A percentile compares a stretch with the other conserved stretches of the same genome.
Conservation (phyloP, 2,888 invertebrate species). For the Hetaerina titia region DNA sequence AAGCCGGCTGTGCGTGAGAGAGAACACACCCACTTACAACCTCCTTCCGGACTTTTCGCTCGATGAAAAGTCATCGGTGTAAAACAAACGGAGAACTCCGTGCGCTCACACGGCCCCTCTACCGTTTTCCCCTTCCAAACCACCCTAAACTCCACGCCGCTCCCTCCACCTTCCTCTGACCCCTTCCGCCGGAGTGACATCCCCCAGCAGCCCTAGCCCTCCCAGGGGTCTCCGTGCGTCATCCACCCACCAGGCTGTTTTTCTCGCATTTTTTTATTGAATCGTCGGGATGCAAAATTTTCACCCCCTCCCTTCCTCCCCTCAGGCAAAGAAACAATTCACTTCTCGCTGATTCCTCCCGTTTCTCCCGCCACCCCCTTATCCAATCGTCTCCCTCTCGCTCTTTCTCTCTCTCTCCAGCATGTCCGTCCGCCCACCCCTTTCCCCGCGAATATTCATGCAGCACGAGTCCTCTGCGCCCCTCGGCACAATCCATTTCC, state of each 20-base stretch:
- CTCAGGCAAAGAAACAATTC: neutral
- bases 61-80: conserved; percentile 13
- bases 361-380: neutral
- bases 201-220: neutral
- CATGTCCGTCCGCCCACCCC: too few species aligned
- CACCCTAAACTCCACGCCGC: neutral
- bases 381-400: too few species aligned
- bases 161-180: neutral
- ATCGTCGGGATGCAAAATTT: neutral
- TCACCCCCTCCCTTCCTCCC: neutral
- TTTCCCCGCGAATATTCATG: neutral
- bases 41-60: conserved; percentile 14
- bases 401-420: too few species aligned
- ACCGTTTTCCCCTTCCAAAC: neutral
- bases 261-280: neutral
- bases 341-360: neutral
- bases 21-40: neutral
- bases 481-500: neutral
- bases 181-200: neutral
- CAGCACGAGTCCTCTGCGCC: neutral
- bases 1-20: conserved; percentile 23
- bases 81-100: conserved; percentile 20
- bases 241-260: neutral
- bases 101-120: neutral
- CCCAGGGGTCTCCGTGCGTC: neutral